phyloP scores from a whole-genome alignment of 2,888 invertebrate species.

The Brenthis daphne region DNA sequence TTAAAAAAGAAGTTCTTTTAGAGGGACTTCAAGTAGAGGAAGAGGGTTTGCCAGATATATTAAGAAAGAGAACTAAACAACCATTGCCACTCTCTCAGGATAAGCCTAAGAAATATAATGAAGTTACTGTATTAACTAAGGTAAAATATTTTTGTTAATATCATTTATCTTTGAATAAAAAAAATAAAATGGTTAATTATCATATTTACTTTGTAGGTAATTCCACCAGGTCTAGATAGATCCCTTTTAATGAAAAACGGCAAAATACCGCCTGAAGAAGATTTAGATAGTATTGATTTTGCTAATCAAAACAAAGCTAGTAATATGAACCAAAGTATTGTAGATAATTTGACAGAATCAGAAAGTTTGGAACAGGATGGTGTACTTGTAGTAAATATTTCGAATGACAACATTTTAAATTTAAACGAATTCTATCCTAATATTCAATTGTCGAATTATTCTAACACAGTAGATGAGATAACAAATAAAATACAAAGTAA shows the following conservation, averaged over 20 bases:
- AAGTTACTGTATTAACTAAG: constrained; percentile 71
- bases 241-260: constrained; percentile 72
- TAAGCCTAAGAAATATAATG: constrained; percentile 77
- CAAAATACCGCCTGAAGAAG: constrained; percentile 66
- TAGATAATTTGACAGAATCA: constrained; percentile 73
- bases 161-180: background rate
- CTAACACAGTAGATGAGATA: constrained; percentile 74
- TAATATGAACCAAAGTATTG: constrained; percentile 57
- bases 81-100: constrained; percentile 74
- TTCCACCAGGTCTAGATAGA: constrained; percentile 72
- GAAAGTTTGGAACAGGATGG: constrained; percentile 79
- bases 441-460: constrained; percentile 66
- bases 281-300: constrained; percentile 51
- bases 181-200: background rate
- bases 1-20: constrained; percentile 90
- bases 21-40: constrained; percentile 93
- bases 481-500: constrained; percentile 81
- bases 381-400: constrained; percentile 74
- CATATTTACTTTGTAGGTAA: constrained; percentile 47
- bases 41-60: constrained; percentile 89
- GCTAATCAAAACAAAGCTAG: constrained; percentile 55
- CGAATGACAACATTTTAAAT: constrained; percentile 73
- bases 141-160: constrained; percentile 47
- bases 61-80: constrained; percentile 87
- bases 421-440: constrained; percentile 71